These are phyloP conservation scores for Luscinia megarhynchos DNA, from an alignment of 2,797 vertebrate genomes.

Conservation along the genomic window DNA sequence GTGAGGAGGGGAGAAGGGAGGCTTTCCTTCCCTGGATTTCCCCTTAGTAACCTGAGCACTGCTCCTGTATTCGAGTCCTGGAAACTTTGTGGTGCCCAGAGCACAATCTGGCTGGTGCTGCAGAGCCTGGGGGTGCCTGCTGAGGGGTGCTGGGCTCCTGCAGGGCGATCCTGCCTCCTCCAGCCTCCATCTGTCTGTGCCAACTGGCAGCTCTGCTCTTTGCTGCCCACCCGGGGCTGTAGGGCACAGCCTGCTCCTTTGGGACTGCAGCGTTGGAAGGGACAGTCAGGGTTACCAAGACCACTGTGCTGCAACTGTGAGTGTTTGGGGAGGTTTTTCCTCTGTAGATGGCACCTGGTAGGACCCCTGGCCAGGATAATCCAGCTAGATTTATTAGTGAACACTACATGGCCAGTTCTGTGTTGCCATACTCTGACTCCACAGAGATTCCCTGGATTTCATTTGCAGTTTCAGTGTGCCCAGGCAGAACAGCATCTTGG, in stretches of 20 bases:
- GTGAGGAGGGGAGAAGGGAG: rapidly evolving
- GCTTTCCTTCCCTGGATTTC: background rate
- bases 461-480: background rate
- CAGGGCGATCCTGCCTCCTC: background rate
- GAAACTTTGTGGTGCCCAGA: background rate
- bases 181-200: constrained; percentile 56
- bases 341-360: background rate
- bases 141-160: constrained; percentile 50
- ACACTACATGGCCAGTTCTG: background rate
- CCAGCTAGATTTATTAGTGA: background rate
- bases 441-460: background rate
- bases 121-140: background rate
- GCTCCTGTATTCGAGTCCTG: background rate
- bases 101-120: constrained; percentile 7
- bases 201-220: background rate
- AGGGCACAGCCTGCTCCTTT: constrained; percentile 8
- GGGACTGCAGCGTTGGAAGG: background rate
- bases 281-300: background rate
- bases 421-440: background rate
- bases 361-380: background rate
- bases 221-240: background rate
- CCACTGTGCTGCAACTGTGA: background rate
- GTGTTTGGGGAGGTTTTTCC: background rate
- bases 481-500: background rate
- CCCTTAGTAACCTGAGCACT: background rate